phyloP scores from a whole-genome alignment of 2,797 vertebrate species.

The Monodelphis domestica region DNA sequence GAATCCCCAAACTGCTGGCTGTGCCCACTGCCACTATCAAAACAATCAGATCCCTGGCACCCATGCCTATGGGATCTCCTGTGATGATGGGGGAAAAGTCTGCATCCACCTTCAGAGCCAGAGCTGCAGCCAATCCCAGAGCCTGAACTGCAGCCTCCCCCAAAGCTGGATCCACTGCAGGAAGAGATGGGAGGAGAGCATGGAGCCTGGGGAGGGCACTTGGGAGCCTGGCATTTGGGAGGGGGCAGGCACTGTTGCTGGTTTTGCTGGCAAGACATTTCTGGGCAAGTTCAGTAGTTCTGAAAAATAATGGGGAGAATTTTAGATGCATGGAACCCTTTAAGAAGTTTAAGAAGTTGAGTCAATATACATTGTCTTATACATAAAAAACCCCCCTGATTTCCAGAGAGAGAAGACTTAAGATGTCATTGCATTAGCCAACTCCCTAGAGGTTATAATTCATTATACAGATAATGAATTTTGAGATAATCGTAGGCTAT shows the following conservation, averaged over 20 bases:
- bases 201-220: constrained; percentile 19
- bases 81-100: constrained; percentile 47
- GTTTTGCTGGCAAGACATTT: constrained; percentile 50
- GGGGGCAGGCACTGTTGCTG: constrained; percentile 31
- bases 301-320: not conserved
- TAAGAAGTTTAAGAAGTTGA: not conserved
- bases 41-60: constrained; percentile 4
- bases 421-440: not conserved
- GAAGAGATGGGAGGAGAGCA: constrained; percentile 26
- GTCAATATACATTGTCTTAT: not conserved
- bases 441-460: not conserved
- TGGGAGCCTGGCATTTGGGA: constrained; percentile 37
- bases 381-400: too few species aligned
- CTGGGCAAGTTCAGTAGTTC: not conserved
- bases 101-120: not conserved
- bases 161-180: not conserved
- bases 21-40: constrained; percentile 2
- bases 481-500: not conserved
- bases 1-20: not conserved
- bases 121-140: not conserved
- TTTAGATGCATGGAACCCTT: not conserved
- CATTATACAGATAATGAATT: not conserved
- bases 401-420: not conserved
- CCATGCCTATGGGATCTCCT: constrained; percentile 44
- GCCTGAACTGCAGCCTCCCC: not conserved